Evolutionary conservation across 2,888 invertebrate genomes (phyloP), one percentile per base, ranked within the genome.

Genomic region (Nomada fucata): DNA sequence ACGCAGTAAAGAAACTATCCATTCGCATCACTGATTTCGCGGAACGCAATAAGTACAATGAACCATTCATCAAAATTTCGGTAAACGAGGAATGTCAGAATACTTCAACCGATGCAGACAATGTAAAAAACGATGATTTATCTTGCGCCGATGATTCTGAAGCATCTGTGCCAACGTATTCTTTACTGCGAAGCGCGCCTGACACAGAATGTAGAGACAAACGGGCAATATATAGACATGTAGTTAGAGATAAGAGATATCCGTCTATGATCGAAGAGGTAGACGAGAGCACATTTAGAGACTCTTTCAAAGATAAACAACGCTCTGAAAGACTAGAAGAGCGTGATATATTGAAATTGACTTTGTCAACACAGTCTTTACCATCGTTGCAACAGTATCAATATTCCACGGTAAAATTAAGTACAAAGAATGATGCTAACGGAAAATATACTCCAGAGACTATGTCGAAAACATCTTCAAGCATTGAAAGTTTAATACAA

Each of bases 401-500:
- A 15, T 57, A n/a, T 15, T 11, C 70, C 13, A 7, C n/a, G 0
- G 42, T 2, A 7, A 23, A 57, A 42, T 52, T 55, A 3, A 55
- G 23, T 11, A 1, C 0, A 18, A 47, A 47, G 50, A 36, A 42
- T 47, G 26, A 18, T 18, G 11, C 23, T 11, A 29, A 42, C 1
- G 42, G 23, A 1, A 76, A 68, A 59, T 20, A 15, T 13, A 68
- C 52, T 11, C 0, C 18, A 13, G 82, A 76, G 1, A 60, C 59
- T 11, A 29, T 67, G 13, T 82, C 82, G 0, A 82, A 76, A 53
- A 69, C 68, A 1, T 71, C 82, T 2, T 81, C 82, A 0, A 79
- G 82, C 13, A 53, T 72, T 9, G 82, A 82, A 69, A 85, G 74
- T 47, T 72, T 76, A 10, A 52, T 79, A 55, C 78, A 69, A n/a